A percentile compares a stretch with the other conserved stretches of the same genome.
Evolutionary conservation across 2,113 vertebrate species (phyloP).

Genomic region (Zosterops lateralis): DNA sequence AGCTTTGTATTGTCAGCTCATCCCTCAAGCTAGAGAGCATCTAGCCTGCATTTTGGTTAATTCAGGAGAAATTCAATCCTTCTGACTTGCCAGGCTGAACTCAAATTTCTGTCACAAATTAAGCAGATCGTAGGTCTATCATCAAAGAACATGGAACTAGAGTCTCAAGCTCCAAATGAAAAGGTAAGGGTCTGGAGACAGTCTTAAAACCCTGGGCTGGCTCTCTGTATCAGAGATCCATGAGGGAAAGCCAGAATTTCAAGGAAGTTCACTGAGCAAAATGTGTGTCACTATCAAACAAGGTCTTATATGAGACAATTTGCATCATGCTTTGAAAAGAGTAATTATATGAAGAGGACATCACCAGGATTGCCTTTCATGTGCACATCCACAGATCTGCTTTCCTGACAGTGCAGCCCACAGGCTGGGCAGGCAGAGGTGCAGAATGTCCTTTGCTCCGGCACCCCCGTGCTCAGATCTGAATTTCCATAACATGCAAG

Average conservation of each 20-base stretch:
- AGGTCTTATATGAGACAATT: background rate
- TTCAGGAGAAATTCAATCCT: background rate
- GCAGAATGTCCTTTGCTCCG: rapidly evolving
- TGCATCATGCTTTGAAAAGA: background rate
- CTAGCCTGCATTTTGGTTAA: background rate
- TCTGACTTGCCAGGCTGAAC: background rate
- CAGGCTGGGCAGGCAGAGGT: background rate
- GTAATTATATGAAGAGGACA: background rate
- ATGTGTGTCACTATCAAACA: background rate
- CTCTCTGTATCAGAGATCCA: background rate
- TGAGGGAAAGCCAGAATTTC: background rate
- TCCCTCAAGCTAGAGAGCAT: background rate
- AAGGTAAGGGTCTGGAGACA: background rate
- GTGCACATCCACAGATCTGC: background rate
- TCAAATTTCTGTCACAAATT: background rate
- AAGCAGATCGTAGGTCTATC: background rate
- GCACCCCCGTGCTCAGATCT: background rate
- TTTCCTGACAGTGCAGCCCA: background rate
- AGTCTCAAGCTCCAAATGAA: background rate
- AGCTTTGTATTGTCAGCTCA: background rate
- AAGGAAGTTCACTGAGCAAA: background rate
- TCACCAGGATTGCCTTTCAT: background rate
- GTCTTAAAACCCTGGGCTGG: background rate
- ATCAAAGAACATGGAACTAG: background rate
- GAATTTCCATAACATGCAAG: rapidly evolving